A percentile compares a stretch with the other conserved stretches of the same genome.
Evolutionary conservation across 2,113 vertebrate species (phyloP).

Genomic region (Syngnathoides biaculeatus): DNA sequence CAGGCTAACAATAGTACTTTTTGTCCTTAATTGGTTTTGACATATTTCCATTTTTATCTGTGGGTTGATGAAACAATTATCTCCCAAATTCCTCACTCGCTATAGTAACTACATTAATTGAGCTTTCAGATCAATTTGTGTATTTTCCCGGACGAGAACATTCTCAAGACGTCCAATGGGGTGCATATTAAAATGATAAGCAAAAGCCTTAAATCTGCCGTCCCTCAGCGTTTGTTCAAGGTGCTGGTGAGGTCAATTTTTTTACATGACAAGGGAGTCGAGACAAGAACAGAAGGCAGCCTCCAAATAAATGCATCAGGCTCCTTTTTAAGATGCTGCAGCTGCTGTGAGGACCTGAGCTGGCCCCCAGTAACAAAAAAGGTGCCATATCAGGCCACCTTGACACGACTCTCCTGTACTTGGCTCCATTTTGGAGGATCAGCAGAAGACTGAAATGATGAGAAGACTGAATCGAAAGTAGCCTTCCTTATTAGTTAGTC

Average conservation of each 20-base stretch:
- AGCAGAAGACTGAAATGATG: slow-evolving; percentile 38
- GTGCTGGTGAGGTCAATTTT: slow-evolving; percentile 24
- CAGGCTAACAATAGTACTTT: not conserved
- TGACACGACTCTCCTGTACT: slow-evolving; percentile 57
- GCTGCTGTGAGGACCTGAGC: slow-evolving; percentile 37
- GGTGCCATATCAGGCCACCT: slow-evolving; percentile 48
- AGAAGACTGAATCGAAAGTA: slow-evolving; percentile 20
- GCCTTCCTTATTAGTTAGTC: slow-evolving; percentile 15
- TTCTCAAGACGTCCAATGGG: not conserved
- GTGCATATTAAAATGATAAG: not conserved
- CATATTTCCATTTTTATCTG: slow-evolving; percentile 1
- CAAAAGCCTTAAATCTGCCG: slow-evolving; percentile 1
- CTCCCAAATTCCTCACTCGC: not conserved
- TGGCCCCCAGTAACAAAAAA: slow-evolving; percentile 38
- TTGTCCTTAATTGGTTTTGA: slow-evolving; percentile 4
- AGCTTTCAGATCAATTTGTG: not conserved
- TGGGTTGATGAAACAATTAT: not conserved
- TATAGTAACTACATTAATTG: not conserved
- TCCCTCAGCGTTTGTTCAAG: slow-evolving; percentile 8
- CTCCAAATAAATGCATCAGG: slow-evolving; percentile 31
- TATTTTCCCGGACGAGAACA: not conserved
- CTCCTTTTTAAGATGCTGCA: slow-evolving; percentile 50
- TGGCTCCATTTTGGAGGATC: slow-evolving; percentile 35
- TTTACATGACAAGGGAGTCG: slow-evolving; percentile 10
- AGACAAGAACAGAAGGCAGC: slow-evolving; percentile 18